Base-by-base conservation (phyloP, 1,140 invertebrate genomes). In the Calliphora vicina region DNA sequence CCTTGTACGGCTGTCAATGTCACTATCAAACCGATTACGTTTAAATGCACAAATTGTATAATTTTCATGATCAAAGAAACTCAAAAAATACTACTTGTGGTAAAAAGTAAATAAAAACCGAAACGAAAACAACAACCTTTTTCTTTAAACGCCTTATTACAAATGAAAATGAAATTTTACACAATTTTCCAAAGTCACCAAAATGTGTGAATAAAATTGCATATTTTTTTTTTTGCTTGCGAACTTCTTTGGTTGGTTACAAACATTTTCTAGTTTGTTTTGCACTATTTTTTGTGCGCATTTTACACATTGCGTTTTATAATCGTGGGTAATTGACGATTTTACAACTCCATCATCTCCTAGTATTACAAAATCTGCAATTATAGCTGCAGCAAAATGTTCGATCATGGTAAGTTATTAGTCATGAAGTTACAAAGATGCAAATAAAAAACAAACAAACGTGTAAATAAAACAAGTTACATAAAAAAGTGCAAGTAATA, bases 81-180 rank as follows among this genome's bases (percentile, higher is more conserved):
- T 3, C 29, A 29, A 29, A 29, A 29, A 29, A 29, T 29, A 35
- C 72, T 73, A 4, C 2, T 15, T 27, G 25, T n/a, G n/a, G 29
- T 29, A 8, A 29, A 29, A 29, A 29, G 29, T 20, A 20, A 26
- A 73, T 13, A 27, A 73, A 73, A 73, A n/a, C 23, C 5, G 10
- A 35, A 35, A 25, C 74, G 35, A 45, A 42, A 23, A 2, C 13
- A 20, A 78, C 74, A 78, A 78, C 74, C 74, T 43, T 43, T 78
- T 43, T 9, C 42, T 20, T 45, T 9, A 20, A 78, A 78, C 17
- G n/a, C 17, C 35, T 78, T 45, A 17, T 17, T 25, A 35, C 74
- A 78, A 78, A 78, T 78, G 74, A 78, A 78, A 78, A 78, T 78
- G 29, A 78, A 78, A 78, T 78, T 78, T 78, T 25, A 43, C 35